Percentiles rank a stretch among this genome's conserved stretches.
Evolutionary conservation across 1,140 invertebrate genomes (phyloP).

Genomic region (Lithobius niger): DNA sequence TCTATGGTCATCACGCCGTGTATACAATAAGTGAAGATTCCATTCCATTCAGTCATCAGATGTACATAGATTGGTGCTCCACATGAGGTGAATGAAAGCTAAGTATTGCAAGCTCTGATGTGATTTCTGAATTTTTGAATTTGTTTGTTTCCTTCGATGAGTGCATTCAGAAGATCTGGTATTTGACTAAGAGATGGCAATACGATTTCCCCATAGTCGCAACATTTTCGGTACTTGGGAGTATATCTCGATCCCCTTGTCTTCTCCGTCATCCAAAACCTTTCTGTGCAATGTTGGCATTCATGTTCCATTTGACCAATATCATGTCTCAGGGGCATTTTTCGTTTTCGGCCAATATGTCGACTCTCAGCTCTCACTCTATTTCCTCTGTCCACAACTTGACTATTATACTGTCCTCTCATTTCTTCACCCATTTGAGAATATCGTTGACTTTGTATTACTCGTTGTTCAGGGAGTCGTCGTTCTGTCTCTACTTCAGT

Average conservation of each 20-base stretch:
- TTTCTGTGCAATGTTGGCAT: not conserved
- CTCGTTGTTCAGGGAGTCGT: no score
- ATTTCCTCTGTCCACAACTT: not conserved
- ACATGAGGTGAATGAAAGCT: not conserved
- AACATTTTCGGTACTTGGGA: not conserved
- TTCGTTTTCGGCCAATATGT: not conserved
- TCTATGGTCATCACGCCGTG: not conserved
- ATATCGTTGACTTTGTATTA: not conserved
- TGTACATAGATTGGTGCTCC: not conserved
- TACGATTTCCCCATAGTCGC: not conserved
- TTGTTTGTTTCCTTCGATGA: not conserved
- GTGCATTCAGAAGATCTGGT: not conserved
- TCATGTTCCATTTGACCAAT: conserved; percentile 1
- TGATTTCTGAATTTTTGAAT: not conserved
- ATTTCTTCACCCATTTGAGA: not conserved
- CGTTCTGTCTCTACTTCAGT: not conserved
- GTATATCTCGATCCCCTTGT: not conserved
- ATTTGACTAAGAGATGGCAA: not conserved
- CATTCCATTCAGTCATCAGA: not conserved
- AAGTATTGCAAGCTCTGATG: not conserved
- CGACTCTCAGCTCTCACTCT: not conserved
- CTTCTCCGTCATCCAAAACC: not conserved
- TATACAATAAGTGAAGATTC: not conserved
- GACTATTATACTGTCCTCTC: not conserved
- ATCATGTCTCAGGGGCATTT: not conserved